These are phyloP conservation scores for Anisognathus igniventris DNA, from an alignment of 2,797 vertebrate genomes.

Conservation along the genomic window DNA sequence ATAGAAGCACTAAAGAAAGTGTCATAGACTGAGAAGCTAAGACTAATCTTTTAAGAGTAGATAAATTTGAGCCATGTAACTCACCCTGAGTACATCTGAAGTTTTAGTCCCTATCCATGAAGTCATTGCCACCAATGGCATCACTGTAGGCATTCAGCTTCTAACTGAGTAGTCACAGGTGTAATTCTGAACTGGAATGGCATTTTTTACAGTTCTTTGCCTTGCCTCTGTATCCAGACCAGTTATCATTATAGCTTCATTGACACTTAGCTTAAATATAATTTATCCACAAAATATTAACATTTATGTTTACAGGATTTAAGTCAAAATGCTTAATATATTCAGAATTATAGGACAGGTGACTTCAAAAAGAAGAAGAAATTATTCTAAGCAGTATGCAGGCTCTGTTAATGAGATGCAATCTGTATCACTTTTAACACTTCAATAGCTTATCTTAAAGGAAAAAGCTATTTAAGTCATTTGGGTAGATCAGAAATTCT, in stretches of 20 bases:
- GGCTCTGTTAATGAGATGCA: neutral
- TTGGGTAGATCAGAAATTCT: constrained; percentile 11
- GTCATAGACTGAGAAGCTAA: neutral
- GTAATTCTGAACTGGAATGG: neutral
- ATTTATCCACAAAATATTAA: neutral
- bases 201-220: neutral
- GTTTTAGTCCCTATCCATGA: neutral
- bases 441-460: neutral
- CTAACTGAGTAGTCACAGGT: neutral
- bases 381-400: neutral
- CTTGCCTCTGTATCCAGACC: neutral
- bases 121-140: neutral
- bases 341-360: neutral
- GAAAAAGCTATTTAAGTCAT: neutral
- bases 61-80: neutral
- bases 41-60: neutral
- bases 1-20: neutral
- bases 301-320: neutral
- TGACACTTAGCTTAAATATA: neutral
- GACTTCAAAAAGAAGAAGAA: neutral
- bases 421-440: constrained; percentile 2
- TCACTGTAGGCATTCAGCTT: neutral
- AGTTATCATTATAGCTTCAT: neutral
- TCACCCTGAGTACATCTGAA: neutral
- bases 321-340: neutral